phyloP scores from a whole-genome alignment of 2,888 invertebrate species.

The Prionchulus punctatus region DNA sequence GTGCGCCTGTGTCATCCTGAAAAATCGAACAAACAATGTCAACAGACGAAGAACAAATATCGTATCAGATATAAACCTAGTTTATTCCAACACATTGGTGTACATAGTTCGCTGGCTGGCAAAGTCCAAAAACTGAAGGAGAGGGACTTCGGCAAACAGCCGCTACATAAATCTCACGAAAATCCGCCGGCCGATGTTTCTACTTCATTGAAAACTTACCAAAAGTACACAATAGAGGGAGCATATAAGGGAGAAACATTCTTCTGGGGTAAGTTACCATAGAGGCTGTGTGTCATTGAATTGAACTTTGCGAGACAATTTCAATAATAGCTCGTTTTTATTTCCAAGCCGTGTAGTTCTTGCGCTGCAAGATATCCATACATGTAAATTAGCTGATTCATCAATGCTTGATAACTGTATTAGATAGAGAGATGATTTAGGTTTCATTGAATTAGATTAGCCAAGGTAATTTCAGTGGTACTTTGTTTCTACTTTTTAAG shows the following conservation, averaged over 20 bases:
- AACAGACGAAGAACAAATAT: slow-evolving; percentile 43
- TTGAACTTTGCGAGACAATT: no score
- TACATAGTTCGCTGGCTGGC: slow-evolving; percentile 80
- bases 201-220: slow-evolving; percentile 60
- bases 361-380: no score
- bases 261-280: slow-evolving; percentile 59
- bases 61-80: slow-evolving; percentile 57
- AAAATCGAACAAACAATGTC: slow-evolving; percentile 62
- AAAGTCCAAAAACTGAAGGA: slow-evolving; percentile 89
- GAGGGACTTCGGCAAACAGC: slow-evolving; percentile 18
- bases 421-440: no score
- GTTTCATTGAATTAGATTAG: no score
- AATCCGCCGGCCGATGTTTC: slow-evolving; percentile 54
- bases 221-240: slow-evolving; percentile 55
- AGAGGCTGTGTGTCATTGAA: no score
- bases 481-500: no score
- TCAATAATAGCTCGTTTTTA: no score
- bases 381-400: no score
- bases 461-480: no score
- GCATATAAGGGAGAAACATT: slow-evolving; percentile 72
- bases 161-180: slow-evolving; percentile 40
- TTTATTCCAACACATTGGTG: slow-evolving; percentile 84
- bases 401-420: no score
- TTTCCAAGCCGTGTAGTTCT: no score
- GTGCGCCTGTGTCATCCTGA: slow-evolving; percentile 62